Evolutionary conservation across 2,113 vertebrate species (phyloP).

Genomic region (Daboia siamensis): DNA sequence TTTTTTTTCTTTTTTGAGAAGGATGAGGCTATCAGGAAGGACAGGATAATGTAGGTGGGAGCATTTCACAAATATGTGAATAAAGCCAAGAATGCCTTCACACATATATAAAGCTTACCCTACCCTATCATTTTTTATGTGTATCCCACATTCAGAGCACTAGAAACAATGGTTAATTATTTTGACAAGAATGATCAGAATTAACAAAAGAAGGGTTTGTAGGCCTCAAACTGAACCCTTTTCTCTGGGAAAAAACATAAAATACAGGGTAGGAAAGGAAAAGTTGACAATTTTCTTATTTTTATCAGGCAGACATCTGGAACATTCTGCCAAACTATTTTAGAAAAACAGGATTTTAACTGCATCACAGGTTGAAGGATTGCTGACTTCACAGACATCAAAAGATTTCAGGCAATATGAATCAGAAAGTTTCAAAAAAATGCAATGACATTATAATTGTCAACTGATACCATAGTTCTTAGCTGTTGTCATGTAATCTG

Average conservation of each 20-base stretch:
- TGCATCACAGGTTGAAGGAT: background rate
- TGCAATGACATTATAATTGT: background rate
- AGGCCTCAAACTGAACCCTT: background rate
- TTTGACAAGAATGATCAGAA: background rate
- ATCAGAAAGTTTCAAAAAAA: background rate
- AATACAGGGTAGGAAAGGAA: background rate
- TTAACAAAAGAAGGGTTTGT: background rate
- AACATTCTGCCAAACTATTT: background rate
- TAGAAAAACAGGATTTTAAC: background rate
- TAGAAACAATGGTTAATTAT: background rate
- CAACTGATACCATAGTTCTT: background rate
- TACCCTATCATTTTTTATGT: background rate
- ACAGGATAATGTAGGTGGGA: background rate
- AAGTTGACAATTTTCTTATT: background rate
- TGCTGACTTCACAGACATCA: background rate
- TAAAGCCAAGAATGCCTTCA: background rate
- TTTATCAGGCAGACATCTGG: background rate
- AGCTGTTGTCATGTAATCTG: background rate
- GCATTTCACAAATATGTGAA: background rate
- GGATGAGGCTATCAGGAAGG: background rate
- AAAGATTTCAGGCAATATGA: background rate
- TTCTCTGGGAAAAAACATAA: background rate
- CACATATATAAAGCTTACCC: background rate
- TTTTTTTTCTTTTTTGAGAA: background rate
- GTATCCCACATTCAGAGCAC: background rate